Percentiles rank a stretch among this genome's conserved stretches.
These are phyloP conservation scores for Idaea straminata DNA, from an alignment of 2,888 invertebrate species.

Conservation along the genomic window DNA sequence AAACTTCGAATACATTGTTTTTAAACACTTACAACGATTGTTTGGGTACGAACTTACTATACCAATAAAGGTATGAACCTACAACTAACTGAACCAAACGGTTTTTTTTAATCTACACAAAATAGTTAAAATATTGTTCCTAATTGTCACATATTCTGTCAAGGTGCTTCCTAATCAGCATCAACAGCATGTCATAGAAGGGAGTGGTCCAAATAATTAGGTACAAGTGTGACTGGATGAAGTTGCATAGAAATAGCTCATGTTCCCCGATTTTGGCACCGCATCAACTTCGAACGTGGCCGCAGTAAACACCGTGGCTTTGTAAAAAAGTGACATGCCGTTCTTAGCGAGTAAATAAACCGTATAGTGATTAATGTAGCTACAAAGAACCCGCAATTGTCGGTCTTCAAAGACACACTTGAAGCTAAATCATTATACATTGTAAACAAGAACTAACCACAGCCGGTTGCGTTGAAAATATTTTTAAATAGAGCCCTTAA, in stretches of 20 bases:
- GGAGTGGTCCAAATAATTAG: slow-evolving; percentile 14
- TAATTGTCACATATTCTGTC: not conserved
- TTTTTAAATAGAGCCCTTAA: not conserved
- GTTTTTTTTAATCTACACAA: no score
- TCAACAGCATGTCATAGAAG: slow-evolving; percentile 10
- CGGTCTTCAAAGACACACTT: slow-evolving; percentile 51
- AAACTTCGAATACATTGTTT: not conserved
- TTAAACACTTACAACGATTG: not conserved
- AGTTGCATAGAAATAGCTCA: slow-evolving; percentile 61
- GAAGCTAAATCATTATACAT: not conserved
- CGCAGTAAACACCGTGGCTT: slow-evolving; percentile 53
- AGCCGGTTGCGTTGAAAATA: not conserved
- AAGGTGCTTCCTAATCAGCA: not conserved
- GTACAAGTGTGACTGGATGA: slow-evolving; percentile 31
- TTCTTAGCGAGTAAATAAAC: slow-evolving; percentile 55
- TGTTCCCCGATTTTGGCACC: slow-evolving; percentile 62
- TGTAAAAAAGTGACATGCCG: slow-evolving; percentile 59
- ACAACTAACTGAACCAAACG: no score
- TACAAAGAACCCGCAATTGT: not conserved
- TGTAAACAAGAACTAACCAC: slow-evolving; percentile 14
- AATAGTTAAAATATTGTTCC: not conserved
- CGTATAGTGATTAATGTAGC: slow-evolving; percentile 35
- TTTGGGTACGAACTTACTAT: no score
- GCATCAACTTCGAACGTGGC: slow-evolving; percentile 51
- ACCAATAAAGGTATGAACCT: no score